Base-by-base conservation (phyloP, 2,888 invertebrate genomes). In the Amblyjoppa proteus region DNA sequence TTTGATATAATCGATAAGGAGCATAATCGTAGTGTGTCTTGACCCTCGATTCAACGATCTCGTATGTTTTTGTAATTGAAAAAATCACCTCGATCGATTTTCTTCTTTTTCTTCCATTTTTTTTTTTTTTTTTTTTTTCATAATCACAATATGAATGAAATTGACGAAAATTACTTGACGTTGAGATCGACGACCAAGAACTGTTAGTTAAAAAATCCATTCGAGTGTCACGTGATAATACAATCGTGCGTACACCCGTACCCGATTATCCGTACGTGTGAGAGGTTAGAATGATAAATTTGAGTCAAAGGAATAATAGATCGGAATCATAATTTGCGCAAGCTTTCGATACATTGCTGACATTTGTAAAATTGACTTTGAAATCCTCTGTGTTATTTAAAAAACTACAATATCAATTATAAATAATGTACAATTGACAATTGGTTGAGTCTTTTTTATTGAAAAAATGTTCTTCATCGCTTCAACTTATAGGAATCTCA, bases 1-100 rank as follows among this genome's bases (percentile, higher is more conserved):
- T 82, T 82, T 82, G 79, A 80, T 85, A 85, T 82, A 79, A 79
- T 75, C 79, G 79, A 71, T 79, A 79, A 82, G 71, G 56, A 71
- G 70, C 41, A 69, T 81, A 82, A 78, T 78, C 70, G 78, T 81
- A 66, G 70, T 13, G 38, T 74, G 70, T 85, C 82, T 78, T 78
- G 78, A 49, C 49, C 25, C 64, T 70, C 34, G 70, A 82, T 71
- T 75, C 78, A 20, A 66, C 71, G 85, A 76, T 56, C 38, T 45
- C 70, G 56, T 68, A 7, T 41, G 2, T 58, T 61, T 41, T 61
- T 28, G n/a, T 49, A 11, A n/a, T 51, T 64, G 25, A 51, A 7
- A 56, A 75, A 82, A 45, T 71, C 45, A 58, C 56, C 64, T 61
- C 51, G 13, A 56, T 11, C 31, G 51, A n/a, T n/a, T 41, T 28